Evolutionary conservation across 2,797 vertebrate species (phyloP), one percentile per base, ranked within the genome.

Genomic region (Vespertilio murinus): DNA sequence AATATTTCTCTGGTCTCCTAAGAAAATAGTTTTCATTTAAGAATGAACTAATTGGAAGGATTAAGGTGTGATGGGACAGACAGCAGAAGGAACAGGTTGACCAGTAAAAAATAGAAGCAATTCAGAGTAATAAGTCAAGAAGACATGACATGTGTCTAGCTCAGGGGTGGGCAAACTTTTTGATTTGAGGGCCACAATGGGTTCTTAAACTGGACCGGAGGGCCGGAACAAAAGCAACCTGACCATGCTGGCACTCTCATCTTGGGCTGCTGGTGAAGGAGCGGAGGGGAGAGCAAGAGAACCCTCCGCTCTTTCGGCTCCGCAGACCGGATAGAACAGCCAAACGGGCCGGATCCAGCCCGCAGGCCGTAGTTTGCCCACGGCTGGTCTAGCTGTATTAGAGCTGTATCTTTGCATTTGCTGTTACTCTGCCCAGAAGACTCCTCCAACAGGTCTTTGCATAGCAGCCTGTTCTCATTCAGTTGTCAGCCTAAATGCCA

Each of bases 81-180:
- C 79, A 4, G 25, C 12, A 81, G 52, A 90, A 77, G 30, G 30
- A 79, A 33, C 0, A 74, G 28, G 83, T 52, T 93, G 83, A 95
- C 92, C 20, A n/a, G 56, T 81, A 82, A 88, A 88, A 40, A 85
- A 49, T 65, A 67, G 94, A 97, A 95, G 45, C 61, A 94, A 96
- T 90, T 25, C 73, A 85, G 33, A 54, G 40, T 88, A 95, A 70
- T 14, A 94, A 94, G 56, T 16, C 49, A 73, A 69, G 38, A 65
- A 38, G 59, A 59, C 13, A 0, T 16, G 75, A 83, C 75, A 38
- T 45, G 18, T 9, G 81, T 20, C 40, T 22, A 17, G 8, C 61
- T 67, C n/a, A n/a, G n/a, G n/a, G n/a, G n/a, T n/a, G n/a, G n/a
- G n/a, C n/a, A n/a, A n/a, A n/a, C n/a, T n/a, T n/a, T n/a, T n/a